phyloP scores from a whole-genome alignment of 2,797 vertebrate species.

The Echiichthys vipera region DNA sequence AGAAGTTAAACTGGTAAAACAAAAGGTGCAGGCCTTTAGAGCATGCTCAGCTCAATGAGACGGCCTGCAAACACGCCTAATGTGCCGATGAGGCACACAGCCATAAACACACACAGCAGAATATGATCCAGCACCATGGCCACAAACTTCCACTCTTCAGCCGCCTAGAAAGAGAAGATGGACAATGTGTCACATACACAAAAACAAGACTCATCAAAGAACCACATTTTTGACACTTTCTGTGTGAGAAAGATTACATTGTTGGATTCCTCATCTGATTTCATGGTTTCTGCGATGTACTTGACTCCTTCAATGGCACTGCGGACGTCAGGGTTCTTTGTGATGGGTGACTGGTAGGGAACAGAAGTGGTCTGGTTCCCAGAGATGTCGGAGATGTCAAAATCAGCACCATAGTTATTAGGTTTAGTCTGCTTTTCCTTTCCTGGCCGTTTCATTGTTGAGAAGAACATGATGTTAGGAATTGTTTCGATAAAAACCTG shows the following conservation, averaged over 20 bases:
- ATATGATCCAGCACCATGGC: conserved; percentile 98
- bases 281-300: conserved; percentile 95
- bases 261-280: conserved; percentile 93
- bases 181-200: conserved; percentile 16
- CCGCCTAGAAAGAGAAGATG: conserved; percentile 84
- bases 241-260: conserved; percentile 82
- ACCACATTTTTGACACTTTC: not conserved
- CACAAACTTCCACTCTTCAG: conserved; percentile 98
- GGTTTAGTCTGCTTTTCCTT: conserved; percentile 88
- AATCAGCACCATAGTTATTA: conserved; percentile 88
- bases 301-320: conserved; percentile 94
- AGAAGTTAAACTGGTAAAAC: not conserved
- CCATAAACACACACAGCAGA: conserved; percentile 95
- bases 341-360: conserved; percentile 90
- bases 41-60: conserved; percentile 93
- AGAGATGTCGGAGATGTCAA: conserved; percentile 96
- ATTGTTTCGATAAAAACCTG: conserved; percentile 95
- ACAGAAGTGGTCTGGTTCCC: conserved; percentile 87
- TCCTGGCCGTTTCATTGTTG: conserved; percentile 93
- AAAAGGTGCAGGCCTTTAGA: conserved; percentile 62
- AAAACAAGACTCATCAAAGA: not conserved
- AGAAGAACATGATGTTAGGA: conserved; percentile 96
- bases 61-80: conserved; percentile 93
- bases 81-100: conserved; percentile 94
- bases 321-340: conserved; percentile 93